Evolutionary conservation across 1,140 invertebrate species (phyloP).

Genomic region (Zaprionus ghesquierei): DNA sequence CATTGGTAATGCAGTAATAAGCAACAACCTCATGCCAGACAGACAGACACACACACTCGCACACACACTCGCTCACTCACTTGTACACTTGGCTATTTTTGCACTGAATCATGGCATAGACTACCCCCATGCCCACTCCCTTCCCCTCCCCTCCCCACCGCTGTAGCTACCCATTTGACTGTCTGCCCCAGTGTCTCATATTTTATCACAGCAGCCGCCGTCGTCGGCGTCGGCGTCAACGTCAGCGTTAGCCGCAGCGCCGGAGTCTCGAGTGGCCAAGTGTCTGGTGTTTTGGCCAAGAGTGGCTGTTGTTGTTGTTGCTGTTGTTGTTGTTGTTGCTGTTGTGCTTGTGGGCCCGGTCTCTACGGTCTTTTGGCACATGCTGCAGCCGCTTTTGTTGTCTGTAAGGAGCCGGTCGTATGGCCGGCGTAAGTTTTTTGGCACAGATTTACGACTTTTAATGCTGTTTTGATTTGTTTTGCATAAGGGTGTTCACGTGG

Average conservation of each 20-base stretch:
- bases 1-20: slow-evolving; percentile 51
- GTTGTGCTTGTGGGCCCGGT: slow-evolving; percentile 42
- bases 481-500: slow-evolving; percentile 80
- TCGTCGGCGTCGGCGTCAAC: slow-evolving; percentile 15
- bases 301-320: slow-evolving; percentile 46
- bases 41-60: slow-evolving; percentile 12
- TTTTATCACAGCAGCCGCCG: slow-evolving; percentile 68
- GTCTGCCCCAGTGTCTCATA: slow-evolving; percentile 80
- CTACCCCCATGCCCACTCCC: neutral
- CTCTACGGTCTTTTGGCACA: slow-evolving; percentile 58
- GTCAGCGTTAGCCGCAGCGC: slow-evolving; percentile 15
- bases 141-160: neutral
- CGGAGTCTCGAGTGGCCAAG: slow-evolving; percentile 73
- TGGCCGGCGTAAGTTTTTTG: slow-evolving; percentile 46
- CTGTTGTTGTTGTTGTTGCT: too few species aligned
- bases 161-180: slow-evolving; percentile 56
- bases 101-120: slow-evolving; percentile 65
- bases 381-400: slow-evolving; percentile 60
- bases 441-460: slow-evolving; percentile 77
- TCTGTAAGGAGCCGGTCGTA: slow-evolving; percentile 43
- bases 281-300: slow-evolving; percentile 54
- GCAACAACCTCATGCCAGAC: slow-evolving; percentile 42
- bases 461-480: slow-evolving; percentile 81
- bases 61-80: neutral
- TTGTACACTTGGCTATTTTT: slow-evolving; percentile 52